phyloP scores from a whole-genome alignment of 2,113 vertebrate species.

The Nematolebias whitei region DNA sequence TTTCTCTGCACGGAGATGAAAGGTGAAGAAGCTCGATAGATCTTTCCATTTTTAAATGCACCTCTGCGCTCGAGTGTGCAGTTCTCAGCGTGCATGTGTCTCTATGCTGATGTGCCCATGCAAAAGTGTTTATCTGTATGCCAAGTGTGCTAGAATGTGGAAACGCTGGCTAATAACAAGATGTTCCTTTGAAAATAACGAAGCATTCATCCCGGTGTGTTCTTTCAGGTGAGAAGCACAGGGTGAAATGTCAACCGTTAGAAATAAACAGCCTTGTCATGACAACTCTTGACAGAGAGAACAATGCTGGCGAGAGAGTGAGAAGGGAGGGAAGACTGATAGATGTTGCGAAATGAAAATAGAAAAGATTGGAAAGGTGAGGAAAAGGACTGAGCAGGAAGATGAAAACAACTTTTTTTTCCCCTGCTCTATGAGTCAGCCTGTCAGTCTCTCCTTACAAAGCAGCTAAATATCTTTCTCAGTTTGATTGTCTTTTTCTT shows the following conservation, averaged over 20 bases:
- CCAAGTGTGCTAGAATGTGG: slow-evolving; percentile 37
- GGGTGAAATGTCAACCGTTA: slow-evolving; percentile 68
- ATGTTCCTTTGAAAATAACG: slow-evolving; percentile 66
- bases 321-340: slow-evolving; percentile 28
- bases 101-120: slow-evolving; percentile 8
- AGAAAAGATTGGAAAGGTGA: slow-evolving; percentile 35
- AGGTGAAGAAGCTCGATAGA: slow-evolving; percentile 63
- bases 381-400: slow-evolving; percentile 13
- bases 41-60: slow-evolving; percentile 66
- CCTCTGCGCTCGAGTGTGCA: slow-evolving; percentile 26
- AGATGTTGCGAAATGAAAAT: slow-evolving; percentile 45
- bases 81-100: not conserved
- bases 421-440: slow-evolving; percentile 45
- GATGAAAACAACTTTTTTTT: slow-evolving; percentile 40
- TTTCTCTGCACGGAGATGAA: slow-evolving; percentile 52
- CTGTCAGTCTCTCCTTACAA: slow-evolving; percentile 38
- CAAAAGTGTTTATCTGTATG: slow-evolving; percentile 44
- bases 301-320: slow-evolving; percentile 47
- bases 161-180: slow-evolving; percentile 62
- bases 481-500: slow-evolving; percentile 10
- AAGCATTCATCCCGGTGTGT: slow-evolving; percentile 53
- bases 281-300: slow-evolving; percentile 62
- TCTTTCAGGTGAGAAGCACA: slow-evolving; percentile 57
- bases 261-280: slow-evolving; percentile 69
- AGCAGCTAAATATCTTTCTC: slow-evolving; percentile 29